Percentiles rank a stretch among this genome's conserved stretches.
Conservation (phyloP, 2,888 invertebrate genomes). For the Epinotia nisella region DNA sequence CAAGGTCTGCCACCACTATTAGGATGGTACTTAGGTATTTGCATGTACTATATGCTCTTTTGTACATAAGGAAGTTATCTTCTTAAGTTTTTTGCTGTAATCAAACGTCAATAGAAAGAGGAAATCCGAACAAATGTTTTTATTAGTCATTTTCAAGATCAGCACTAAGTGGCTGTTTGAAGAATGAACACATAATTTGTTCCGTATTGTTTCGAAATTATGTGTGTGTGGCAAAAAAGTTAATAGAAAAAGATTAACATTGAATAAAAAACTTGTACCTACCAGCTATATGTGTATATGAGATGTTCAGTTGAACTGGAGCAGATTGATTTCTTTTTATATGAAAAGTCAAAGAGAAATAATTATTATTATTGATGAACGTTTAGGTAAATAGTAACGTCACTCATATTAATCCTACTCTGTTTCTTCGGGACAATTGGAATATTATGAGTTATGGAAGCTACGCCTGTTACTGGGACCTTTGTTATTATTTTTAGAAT, state of each 20-base stretch:
- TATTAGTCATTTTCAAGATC: slow-evolving; percentile 34
- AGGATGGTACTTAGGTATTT: slow-evolving; percentile 42
- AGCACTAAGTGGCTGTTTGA: slow-evolving; percentile 38
- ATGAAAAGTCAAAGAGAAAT: too few species aligned
- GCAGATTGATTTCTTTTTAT: neutral
- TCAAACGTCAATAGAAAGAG: slow-evolving; percentile 45
- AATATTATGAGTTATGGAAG: too few species aligned
- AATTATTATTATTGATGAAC: too few species aligned
- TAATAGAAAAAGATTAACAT: slow-evolving; percentile 22
- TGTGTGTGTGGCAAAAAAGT: slow-evolving; percentile 19
- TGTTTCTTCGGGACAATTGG: too few species aligned
- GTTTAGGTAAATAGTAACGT: too few species aligned
- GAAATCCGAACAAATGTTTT: slow-evolving; percentile 42
- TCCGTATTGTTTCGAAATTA: slow-evolving; percentile 40
- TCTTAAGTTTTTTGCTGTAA: slow-evolving; percentile 41
- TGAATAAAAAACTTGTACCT: slow-evolving; percentile 23
- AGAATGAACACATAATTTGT: slow-evolving; percentile 32
- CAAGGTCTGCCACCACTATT: slow-evolving; percentile 56
- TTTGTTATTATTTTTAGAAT: too few species aligned
- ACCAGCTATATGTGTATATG: neutral
- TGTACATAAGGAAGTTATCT: slow-evolving; percentile 38
- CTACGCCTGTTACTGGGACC: too few species aligned
- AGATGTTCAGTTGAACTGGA: slow-evolving; percentile 1
- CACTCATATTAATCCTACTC: too few species aligned
- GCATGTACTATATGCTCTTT: slow-evolving; percentile 30